A percentile compares a stretch with the other conserved stretches of the same genome.
Evolutionary conservation across 2,797 vertebrate species (phyloP).

Genomic region (Cossypha niveicapilla): DNA sequence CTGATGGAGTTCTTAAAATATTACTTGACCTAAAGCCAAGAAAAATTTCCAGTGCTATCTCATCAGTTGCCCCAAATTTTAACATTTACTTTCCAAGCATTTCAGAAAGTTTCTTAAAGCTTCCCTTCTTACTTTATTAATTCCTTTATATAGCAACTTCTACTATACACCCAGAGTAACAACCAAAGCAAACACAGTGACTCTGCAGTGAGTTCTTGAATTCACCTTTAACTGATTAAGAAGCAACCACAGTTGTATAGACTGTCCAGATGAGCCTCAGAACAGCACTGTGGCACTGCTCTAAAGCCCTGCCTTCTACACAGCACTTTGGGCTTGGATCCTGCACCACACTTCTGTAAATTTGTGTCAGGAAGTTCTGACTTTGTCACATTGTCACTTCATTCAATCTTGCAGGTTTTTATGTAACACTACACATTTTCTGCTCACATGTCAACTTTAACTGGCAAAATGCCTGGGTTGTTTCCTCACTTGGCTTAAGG

Average conservation of each 20-base stretch:
- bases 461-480: neutral
- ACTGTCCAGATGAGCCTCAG: neutral
- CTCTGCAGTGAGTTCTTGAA: neutral
- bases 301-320: neutral
- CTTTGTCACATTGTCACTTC: neutral
- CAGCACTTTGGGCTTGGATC: neutral
- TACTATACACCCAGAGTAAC: fast-evolving
- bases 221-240: neutral
- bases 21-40: slow-evolving; percentile 11
- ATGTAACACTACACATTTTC: neutral
- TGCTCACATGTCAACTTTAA: neutral
- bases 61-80: neutral
- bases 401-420: neutral
- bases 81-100: neutral
- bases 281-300: neutral
- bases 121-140: neutral
- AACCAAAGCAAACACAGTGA: neutral
- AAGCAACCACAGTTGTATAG: neutral
- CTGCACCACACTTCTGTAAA: neutral
- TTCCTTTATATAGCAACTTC: neutral
- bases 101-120: neutral
- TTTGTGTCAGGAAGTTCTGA: neutral
- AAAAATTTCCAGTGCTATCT: neutral
- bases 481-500: neutral
- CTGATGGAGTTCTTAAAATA: slow-evolving; percentile 43